Evolutionary conservation across 2,797 vertebrate species (phyloP), one percentile per base, ranked within the genome.

Genomic region (Coccyzus lansbergi): DNA sequence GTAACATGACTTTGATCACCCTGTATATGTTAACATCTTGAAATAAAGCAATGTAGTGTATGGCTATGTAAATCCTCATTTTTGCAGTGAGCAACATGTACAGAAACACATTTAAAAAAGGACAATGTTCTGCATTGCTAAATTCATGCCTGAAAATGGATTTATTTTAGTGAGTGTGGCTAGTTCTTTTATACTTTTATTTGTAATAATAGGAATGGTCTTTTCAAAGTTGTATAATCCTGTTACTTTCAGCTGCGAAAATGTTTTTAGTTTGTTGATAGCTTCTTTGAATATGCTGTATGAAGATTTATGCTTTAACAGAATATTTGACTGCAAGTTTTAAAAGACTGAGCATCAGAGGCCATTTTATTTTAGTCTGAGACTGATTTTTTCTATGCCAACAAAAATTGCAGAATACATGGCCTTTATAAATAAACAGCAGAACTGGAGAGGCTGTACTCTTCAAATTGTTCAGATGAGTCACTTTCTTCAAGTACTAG

Each of bases 191-290:
- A 8, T 33, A 16, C 55, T 52, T 34, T 56, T 42, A 26, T 59
- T 94, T 83, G 25, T 79, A 77, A 52, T 79, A 65, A 49, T 82
- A 93, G 20, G 74, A 87, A 82, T 53, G 3, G 33, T 83, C 19
- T 95, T 95, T 94, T 78, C 26, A 91, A 91, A 92, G 18, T 62
- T 52, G 42, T 86, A 5, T 14, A 92, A 79, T 77, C 6, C 85
- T 90, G 48, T 96, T 95, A 95, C 92, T 94, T 96, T 88, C 69
- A 92, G 46, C 6, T 88, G 63, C 85, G 21, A 85, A 90, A 78
- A 56, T 90, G 10, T 12, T 92, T 97, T 89, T 67, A 88, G 56
- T 95, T 96, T 95, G n/a, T 78, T 72, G 5, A 52, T 62, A 69
- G 3, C 19, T 88, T 94, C 95, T 91, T 84, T 46, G 64, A 85